phyloP scores from a whole-genome alignment of 2,797 vertebrate genomes.

The Parauchenoglanis ngamensis region DNA sequence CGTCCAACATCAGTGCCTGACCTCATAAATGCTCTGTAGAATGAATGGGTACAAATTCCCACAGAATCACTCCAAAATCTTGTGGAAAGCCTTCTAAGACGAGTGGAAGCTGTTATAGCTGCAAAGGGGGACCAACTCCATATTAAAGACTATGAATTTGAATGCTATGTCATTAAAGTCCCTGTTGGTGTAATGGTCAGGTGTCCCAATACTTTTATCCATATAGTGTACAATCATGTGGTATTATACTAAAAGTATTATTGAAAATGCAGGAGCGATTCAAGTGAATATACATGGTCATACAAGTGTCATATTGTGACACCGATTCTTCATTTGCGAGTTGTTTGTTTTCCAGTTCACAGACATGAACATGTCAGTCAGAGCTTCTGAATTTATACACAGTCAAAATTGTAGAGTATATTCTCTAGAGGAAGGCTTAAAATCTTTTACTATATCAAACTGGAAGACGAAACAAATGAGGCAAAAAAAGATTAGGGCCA shows the following conservation, averaged over 20 bases:
- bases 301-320: not conserved
- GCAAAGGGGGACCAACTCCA: no score
- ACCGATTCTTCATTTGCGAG: not conserved
- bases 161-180: no score
- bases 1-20: no score
- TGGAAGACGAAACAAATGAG: conserved; percentile 38
- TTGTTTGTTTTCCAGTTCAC: not conserved
- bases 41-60: no score
- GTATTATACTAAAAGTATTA: not conserved
- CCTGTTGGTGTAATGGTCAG: no score
- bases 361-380: not conserved
- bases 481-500: conserved; percentile 23
- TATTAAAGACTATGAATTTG: no score
- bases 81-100: no score
- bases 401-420: not conserved
- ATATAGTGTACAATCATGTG: not conserved
- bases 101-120: no score
- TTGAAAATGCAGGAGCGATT: not conserved
- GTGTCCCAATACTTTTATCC: no score
- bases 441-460: conserved; percentile 10
- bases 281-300: not conserved
- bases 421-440: not conserved
- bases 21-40: no score
- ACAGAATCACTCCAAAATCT: no score
- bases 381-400: not conserved